phyloP scores from a whole-genome alignment of 2,113 vertebrate genomes.

The Hypomesus transpacificus region DNA sequence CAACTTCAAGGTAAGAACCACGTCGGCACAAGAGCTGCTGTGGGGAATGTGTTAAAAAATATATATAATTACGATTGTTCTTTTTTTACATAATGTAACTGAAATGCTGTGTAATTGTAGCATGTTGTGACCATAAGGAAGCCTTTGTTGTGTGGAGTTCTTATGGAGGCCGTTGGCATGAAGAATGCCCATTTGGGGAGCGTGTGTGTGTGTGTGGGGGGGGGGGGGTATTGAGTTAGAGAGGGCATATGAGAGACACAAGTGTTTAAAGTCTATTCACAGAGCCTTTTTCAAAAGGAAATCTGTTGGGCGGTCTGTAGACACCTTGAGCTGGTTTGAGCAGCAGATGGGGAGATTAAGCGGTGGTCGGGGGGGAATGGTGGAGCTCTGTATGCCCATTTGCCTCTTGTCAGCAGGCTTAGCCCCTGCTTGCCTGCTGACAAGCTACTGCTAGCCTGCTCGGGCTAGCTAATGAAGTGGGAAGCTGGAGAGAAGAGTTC shows the following conservation, averaged over 20 bases:
- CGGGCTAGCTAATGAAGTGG: constrained; percentile 68
- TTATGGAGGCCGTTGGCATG: not conserved
- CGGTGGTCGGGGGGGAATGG: constrained; percentile 47
- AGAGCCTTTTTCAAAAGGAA: constrained; percentile 62
- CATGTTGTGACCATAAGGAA: constrained; percentile 44
- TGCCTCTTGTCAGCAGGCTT: constrained; percentile 73
- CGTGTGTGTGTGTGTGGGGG: not conserved
- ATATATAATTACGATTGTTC: no score
- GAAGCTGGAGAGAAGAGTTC: constrained; percentile 51
- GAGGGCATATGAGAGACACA: constrained; percentile 33
- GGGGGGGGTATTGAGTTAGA: constrained; percentile 21
- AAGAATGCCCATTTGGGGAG: not conserved
- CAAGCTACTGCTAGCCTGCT: constrained; percentile 50
- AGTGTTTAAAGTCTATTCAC: constrained; percentile 47
- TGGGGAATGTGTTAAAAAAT: no score
- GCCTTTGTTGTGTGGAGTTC: not conserved
- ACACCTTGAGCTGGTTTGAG: constrained; percentile 50
- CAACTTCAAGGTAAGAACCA: constrained; percentile 99
- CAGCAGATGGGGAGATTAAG: constrained; percentile 71
- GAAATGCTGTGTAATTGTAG: constrained; percentile 35
- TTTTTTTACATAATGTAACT: not conserved
- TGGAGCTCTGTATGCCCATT: constrained; percentile 62
- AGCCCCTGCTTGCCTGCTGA: constrained; percentile 53
- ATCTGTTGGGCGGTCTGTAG: constrained; percentile 57
- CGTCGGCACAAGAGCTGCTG: constrained; percentile 61